phyloP scores from a whole-genome alignment of 2,888 invertebrate genomes.

The Plebejus argus region DNA sequence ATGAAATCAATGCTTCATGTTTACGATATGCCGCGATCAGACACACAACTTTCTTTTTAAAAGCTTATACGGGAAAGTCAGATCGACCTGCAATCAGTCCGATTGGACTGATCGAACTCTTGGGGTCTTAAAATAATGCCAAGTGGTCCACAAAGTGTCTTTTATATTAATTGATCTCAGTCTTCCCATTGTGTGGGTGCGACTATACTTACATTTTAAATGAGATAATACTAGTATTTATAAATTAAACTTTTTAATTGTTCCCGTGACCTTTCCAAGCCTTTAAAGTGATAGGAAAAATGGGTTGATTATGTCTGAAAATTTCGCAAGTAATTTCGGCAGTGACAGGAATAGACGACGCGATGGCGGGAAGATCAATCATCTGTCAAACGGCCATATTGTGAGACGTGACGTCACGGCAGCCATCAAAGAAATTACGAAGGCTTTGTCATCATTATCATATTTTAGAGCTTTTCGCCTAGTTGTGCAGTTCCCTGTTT shows the following conservation, averaged over 20 bases:
- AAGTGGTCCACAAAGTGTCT: too few species aligned
- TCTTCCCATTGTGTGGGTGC: too few species aligned
- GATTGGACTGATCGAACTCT: too few species aligned
- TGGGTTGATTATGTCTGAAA: conserved; percentile 5
- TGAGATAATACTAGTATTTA: neutral
- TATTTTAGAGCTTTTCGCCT: neutral
- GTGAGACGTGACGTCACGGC: conserved; percentile 14
- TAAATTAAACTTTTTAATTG: neutral
- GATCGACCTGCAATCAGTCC: too few species aligned
- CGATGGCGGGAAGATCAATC: conserved; percentile 7
- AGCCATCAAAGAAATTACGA: neutral
- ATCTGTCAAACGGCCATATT: conserved; percentile 20
- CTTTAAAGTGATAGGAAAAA: neutral
- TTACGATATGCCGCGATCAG: too few species aligned
- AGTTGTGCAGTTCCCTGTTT: too few species aligned
- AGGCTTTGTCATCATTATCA: conserved; percentile 7
- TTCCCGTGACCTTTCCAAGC: neutral
- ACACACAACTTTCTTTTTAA: too few species aligned
- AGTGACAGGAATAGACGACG: conserved; percentile 20
- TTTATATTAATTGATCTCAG: too few species aligned
- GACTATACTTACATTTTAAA: too few species aligned
- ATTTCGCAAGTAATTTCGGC: conserved; percentile 21
- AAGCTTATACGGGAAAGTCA: too few species aligned
- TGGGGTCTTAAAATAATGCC: too few species aligned
- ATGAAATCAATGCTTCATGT: too few species aligned